Evolutionary conservation across 2,113 vertebrate species (phyloP), one percentile per base, ranked within the genome.

Genomic region (Tyto alba): DNA sequence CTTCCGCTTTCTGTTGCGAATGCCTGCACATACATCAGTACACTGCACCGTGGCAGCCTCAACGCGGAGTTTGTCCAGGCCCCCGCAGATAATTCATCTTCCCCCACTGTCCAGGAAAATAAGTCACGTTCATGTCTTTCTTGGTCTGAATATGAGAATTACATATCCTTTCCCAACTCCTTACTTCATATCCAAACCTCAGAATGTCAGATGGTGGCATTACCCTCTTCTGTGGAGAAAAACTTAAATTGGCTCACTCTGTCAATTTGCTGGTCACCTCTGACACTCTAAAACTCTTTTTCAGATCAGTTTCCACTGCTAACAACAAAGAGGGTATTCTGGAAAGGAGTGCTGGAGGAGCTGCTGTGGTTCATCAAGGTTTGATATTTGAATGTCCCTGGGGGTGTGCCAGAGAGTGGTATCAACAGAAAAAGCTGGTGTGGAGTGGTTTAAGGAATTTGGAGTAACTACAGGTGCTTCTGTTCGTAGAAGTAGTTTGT

Each of bases 361-460:
- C 87, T 99, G 92, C 97, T 99, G 78, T 99, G 99, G 99, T 99
- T 99, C 97, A 99, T 99, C 85, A 99, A 99, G 98, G 99, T 99
- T 97, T 79, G 2, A 19, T 77, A 11, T 48, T 68, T 8, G 89
- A 18, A 38, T 78, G 59, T 36, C 34, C 47, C 21, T 32, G 7
- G 23, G 56, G 13, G 32, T 30, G 22, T 81, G 79, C 60, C 25
- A n/a, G 20, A 25, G 36, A 34, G 71, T 15, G 38, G 9, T 34
- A 17, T 11, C 2, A 25, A 19, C 5, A 36, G 30, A 25, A 15
- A 0, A 0, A 29, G 1, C 16, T 27, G 16, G 12, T 29, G 17
- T 59, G 27, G 53, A 10, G 26, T 52, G 43, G 43, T 13, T 84
- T 68, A 16, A 53, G 22, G 45, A 25, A 4, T 69, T 22, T 74